These are phyloP conservation scores for Cetonia aurata DNA, from an alignment of 2,888 invertebrate species.

Conservation along the genomic window DNA sequence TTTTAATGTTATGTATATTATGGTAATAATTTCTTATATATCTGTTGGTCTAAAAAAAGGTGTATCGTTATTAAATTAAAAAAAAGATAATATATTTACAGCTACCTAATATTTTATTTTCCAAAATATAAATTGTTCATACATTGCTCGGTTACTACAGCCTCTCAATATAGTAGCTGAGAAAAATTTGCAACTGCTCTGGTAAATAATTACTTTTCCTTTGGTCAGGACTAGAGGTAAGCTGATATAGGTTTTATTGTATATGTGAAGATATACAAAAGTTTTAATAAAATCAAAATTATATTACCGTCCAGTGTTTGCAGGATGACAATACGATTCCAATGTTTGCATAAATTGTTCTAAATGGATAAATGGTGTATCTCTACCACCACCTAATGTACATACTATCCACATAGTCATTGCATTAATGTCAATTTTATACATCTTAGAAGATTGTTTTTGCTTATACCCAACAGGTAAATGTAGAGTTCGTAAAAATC, in stretches of 20 bases:
- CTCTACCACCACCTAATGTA: constrained; percentile 76
- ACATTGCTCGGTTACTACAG: too few relatives aligned
- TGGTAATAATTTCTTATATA: too few relatives aligned
- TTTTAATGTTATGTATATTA: too few relatives aligned
- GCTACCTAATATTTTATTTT: too few relatives aligned
- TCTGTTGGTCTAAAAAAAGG: too few relatives aligned
- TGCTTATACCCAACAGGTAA: constrained; percentile 84
- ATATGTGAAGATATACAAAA: constrained; percentile 1
- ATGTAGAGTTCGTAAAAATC: constrained; percentile 79
- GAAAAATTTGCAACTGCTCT: too few relatives aligned
- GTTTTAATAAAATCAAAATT: constrained; percentile 6
- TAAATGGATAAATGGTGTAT: constrained; percentile 77
- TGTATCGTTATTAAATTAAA: too few relatives aligned
- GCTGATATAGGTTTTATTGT: not conserved
- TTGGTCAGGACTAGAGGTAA: too few relatives aligned
- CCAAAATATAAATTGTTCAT: too few relatives aligned
- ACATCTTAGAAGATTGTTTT: constrained; percentile 70
- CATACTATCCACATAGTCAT: constrained; percentile 74
- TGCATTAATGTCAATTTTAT: constrained; percentile 66
- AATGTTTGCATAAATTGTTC: constrained; percentile 84
- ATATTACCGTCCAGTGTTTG: constrained; percentile 77
- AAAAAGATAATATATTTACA: too few relatives aligned
- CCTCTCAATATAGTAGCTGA: too few relatives aligned
- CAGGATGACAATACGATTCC: constrained; percentile 91
- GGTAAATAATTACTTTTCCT: too few relatives aligned